phyloP scores from a whole-genome alignment of 1,140 invertebrate species.

The Archivesica marissinica region DNA sequence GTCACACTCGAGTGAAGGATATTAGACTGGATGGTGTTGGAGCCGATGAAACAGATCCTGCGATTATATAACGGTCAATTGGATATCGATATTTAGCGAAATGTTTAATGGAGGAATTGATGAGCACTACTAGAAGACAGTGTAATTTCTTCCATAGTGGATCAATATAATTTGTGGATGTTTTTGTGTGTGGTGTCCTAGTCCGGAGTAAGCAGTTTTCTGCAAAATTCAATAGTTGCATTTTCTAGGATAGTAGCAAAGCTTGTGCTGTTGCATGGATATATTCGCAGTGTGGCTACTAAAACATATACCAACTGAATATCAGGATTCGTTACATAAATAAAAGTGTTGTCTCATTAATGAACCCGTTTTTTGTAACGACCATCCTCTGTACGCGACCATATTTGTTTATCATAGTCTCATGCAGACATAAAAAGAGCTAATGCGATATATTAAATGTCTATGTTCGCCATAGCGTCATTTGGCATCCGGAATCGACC shows the following conservation, averaged over 20 bases:
- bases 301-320: neutral
- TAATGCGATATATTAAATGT: slow-evolving; percentile 42
- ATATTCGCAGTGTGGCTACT: neutral
- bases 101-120: neutral
- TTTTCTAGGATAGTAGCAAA: neutral
- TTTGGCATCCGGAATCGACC: slow-evolving; percentile 4
- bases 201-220: slow-evolving; percentile 11
- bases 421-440: neutral
- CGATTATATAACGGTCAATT: too few species aligned
- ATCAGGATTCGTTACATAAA: neutral
- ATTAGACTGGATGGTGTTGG: too few species aligned
- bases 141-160: neutral
- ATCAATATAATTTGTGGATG: slow-evolving; percentile 11
- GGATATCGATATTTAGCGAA: neutral
- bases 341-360: neutral
- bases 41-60: too few species aligned
- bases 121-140: neutral
- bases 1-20: slow-evolving; percentile 20
- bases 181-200: slow-evolving; percentile 17
- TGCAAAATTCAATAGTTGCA: slow-evolving; percentile 24
- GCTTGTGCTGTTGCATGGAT: too few species aligned
- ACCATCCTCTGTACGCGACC: neutral
- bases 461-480: slow-evolving; percentile 14
- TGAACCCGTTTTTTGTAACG: neutral
- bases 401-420: neutral